Evolutionary conservation across 2,797 vertebrate genomes (phyloP).

Genomic region (Lacerta agilis): DNA sequence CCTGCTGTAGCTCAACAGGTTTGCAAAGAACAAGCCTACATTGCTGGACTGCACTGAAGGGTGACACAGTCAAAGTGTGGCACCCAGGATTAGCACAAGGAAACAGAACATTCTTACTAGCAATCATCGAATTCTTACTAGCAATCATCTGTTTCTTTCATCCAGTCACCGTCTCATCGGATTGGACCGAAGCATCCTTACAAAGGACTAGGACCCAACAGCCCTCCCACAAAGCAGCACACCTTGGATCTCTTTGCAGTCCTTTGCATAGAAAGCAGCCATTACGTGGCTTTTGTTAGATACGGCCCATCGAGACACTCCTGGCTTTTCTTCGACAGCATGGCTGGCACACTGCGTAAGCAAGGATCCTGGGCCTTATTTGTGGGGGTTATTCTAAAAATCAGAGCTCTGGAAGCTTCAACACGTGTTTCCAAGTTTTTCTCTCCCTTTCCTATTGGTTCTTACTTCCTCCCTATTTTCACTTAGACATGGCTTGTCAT

Average conservation of each 20-base stretch:
- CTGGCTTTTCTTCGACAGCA: constrained; percentile 89
- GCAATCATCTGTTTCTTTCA: neutral
- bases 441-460: neutral
- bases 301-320: constrained; percentile 76
- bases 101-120: neutral
- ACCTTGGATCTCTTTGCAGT: constrained; percentile 83
- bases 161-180: constrained; percentile 79
- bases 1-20: too few relatives aligned
- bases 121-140: neutral
- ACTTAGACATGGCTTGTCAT: neutral
- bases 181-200: constrained; percentile 72
- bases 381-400: neutral
- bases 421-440: neutral
- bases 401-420: neutral
- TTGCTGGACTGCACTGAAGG: neutral
- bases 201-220: constrained; percentile 52
- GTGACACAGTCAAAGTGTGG: too few relatives aligned
- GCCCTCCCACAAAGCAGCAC: constrained; percentile 58
- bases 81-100: neutral
- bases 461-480: neutral
- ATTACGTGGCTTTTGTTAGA: constrained; percentile 87
- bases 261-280: constrained; percentile 86
- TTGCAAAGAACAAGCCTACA: neutral
- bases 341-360: constrained; percentile 82
- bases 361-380: neutral